Conservation (phyloP, 2,888 invertebrate species). For the Agrotis clavis region DNA sequence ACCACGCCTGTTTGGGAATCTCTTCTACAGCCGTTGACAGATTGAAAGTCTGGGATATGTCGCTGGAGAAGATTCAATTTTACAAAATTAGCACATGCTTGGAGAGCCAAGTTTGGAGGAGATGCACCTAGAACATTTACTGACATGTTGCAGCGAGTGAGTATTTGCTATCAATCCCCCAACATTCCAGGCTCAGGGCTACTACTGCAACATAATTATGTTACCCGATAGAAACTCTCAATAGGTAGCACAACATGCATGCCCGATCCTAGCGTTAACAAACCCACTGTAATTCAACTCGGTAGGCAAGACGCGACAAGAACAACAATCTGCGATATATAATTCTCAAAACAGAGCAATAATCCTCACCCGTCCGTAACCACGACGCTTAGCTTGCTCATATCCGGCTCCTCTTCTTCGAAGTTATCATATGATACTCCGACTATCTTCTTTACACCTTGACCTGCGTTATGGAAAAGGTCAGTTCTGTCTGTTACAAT, state of each 20-base stretch:
- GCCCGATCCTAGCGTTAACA: too few relatives aligned
- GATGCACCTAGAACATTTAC: not conserved
- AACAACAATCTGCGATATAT: too few relatives aligned
- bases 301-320: too few relatives aligned
- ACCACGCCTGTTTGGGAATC: slow-evolving; percentile 11
- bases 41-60: slow-evolving; percentile 17
- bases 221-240: too few relatives aligned
- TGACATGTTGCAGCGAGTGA: not conserved
- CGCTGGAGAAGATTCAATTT: slow-evolving; percentile 22
- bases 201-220: too few relatives aligned
- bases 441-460: slow-evolving; percentile 45
- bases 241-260: too few relatives aligned
- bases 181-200: too few relatives aligned
- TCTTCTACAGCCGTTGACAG: slow-evolving; percentile 7
- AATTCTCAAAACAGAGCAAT: not conserved
- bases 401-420: slow-evolving; percentile 52
- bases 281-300: too few relatives aligned
- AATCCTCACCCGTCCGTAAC: slow-evolving; percentile 56
- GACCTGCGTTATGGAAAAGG: slow-evolving; percentile 46
- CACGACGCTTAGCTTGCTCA: slow-evolving; percentile 53
- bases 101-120: not conserved
- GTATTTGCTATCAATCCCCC: too few relatives aligned
- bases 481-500: too few relatives aligned
- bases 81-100: not conserved
- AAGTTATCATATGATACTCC: slow-evolving; percentile 56